phyloP scores from a whole-genome alignment of 2,113 vertebrate genomes.

The Mormoops blainvillei region DNA sequence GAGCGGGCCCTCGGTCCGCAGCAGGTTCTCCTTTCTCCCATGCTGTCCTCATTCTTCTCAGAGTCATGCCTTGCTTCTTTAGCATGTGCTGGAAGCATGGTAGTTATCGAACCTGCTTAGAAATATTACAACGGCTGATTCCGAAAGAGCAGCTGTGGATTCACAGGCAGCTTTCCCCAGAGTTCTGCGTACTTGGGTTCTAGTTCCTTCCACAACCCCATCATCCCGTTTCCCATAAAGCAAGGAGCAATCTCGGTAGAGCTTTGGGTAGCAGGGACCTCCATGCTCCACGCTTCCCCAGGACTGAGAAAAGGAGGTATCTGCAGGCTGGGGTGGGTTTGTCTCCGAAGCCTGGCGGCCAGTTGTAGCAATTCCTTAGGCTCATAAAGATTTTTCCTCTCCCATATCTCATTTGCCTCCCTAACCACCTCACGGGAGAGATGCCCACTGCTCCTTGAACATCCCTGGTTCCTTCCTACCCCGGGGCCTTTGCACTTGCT shows the following conservation, averaged over 20 bases:
- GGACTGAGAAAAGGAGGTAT: background rate
- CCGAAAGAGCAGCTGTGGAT: background rate
- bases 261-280: background rate
- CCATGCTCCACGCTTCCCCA: background rate
- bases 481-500: background rate
- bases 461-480: background rate
- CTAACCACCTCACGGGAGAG: background rate
- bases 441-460: background rate
- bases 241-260: background rate
- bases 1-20: rapidly evolving
- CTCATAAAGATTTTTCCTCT: background rate
- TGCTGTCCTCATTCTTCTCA: background rate
- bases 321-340: background rate
- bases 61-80: background rate
- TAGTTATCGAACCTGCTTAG: background rate
- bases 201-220: background rate
- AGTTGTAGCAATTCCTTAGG: background rate
- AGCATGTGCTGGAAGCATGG: background rate
- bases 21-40: background rate
- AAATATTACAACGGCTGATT: background rate
- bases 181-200: background rate
- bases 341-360: background rate
- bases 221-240: background rate
- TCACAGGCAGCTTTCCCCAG: background rate
- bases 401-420: background rate